phyloP scores from a whole-genome alignment of 2,113 vertebrate species.

The Rhinolophus sinicus region DNA sequence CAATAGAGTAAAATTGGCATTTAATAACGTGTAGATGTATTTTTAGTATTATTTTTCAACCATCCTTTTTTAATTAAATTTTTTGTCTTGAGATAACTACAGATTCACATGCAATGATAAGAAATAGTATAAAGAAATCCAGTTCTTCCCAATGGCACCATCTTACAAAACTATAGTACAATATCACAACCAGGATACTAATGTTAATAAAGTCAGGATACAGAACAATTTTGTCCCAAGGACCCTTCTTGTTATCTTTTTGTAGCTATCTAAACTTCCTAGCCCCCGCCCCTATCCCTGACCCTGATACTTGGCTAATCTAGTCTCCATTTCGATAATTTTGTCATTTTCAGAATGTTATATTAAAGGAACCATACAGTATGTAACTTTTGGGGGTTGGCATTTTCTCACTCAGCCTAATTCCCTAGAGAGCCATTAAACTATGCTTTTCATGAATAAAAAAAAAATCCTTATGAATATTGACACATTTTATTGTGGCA shows the following conservation, averaged over 20 bases:
- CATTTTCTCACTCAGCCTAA: background rate
- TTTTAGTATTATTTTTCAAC: slow-evolving; percentile 24
- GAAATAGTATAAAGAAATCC: background rate
- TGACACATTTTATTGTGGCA: background rate
- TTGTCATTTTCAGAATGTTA: slow-evolving; percentile 11
- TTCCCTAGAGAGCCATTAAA: background rate
- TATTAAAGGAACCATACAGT: background rate
- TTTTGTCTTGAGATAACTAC: background rate
- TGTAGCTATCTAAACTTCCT: background rate
- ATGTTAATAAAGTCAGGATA: background rate
- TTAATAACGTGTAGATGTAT: background rate
- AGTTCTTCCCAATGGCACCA: background rate
- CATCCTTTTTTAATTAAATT: slow-evolving; percentile 3
- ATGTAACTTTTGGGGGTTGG: background rate
- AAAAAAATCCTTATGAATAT: background rate
- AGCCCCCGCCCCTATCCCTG: fast-evolving
- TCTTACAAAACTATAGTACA: background rate
- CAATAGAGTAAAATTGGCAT: background rate
- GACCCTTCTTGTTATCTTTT: background rate
- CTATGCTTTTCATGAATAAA: background rate
- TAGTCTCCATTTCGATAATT: background rate
- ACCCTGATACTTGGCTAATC: background rate
- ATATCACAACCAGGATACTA: background rate
- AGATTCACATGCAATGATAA: background rate
- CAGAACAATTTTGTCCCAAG: background rate